Evolutionary conservation across 2,113 vertebrate genomes (phyloP).

Genomic region (Lagopus leucura): DNA sequence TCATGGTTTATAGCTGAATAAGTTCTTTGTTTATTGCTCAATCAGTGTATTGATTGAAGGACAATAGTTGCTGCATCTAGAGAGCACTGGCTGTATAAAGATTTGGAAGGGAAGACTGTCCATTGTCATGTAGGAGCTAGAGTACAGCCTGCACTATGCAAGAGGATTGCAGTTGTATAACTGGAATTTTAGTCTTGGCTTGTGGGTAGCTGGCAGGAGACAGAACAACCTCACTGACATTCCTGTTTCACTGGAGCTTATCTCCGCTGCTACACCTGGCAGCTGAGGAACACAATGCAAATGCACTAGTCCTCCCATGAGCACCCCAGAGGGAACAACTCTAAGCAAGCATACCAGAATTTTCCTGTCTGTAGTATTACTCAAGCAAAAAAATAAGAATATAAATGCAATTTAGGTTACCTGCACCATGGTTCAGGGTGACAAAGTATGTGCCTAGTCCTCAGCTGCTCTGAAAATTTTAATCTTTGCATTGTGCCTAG

Average conservation of each 20-base stretch:
- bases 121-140: background rate
- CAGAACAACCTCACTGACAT: background rate
- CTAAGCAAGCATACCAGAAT: background rate
- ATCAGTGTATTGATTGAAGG: background rate
- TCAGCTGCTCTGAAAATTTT: background rate
- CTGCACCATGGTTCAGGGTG: background rate
- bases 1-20: constrained; percentile 30
- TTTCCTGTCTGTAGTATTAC: background rate
- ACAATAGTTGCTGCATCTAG: constrained; percentile 20
- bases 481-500: background rate
- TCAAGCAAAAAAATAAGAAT: background rate
- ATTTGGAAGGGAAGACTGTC: constrained; percentile 30
- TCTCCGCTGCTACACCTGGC: constrained; percentile 49
- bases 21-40: constrained; percentile 43
- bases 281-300: background rate
- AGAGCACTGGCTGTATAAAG: constrained; percentile 15
- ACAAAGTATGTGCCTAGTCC: background rate
- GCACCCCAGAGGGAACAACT: background rate
- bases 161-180: background rate
- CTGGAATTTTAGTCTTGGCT: constrained; percentile 7
- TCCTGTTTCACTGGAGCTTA: constrained; percentile 42
- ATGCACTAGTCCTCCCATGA: background rate
- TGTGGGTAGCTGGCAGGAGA: background rate
- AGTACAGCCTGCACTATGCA: background rate
- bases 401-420: background rate